phyloP scores from a whole-genome alignment of 2,888 invertebrate species.

The Amorpha juglandis region DNA sequence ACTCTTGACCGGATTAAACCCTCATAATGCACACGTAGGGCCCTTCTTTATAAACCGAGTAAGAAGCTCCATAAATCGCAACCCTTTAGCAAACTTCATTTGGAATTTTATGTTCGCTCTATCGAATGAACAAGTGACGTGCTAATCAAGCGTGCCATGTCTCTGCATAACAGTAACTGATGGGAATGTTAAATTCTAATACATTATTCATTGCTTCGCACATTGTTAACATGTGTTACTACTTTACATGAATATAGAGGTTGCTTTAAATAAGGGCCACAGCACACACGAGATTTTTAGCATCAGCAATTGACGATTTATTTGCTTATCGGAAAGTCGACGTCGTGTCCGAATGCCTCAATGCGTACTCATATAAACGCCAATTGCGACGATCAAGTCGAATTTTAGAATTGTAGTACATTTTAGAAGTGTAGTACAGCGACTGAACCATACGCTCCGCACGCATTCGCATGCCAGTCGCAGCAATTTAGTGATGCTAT shows the following conservation, averaged over 20 bases:
- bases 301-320: no score
- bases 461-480: no score
- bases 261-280: not conserved
- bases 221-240: slow-evolving; percentile 34
- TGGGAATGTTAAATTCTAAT: slow-evolving; percentile 33
- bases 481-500: no score
- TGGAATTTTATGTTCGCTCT: not conserved
- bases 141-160: slow-evolving; percentile 39
- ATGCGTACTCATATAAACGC: no score
- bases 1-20: not conserved
- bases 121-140: slow-evolving; percentile 28
- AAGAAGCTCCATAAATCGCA: not conserved
- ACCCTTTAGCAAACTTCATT: not conserved
- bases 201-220: slow-evolving; percentile 46
- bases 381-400: no score
- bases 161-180: slow-evolving; percentile 38
- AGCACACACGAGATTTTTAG: no score
- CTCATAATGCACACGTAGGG: not conserved
- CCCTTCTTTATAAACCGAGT: not conserved
- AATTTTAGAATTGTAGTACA: no score
- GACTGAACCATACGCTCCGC: no score
- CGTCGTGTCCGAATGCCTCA: no score
- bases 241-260: not conserved
- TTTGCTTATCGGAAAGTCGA: no score
- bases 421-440: no score